A percentile compares a stretch with the other conserved stretches of the same genome.
Conservation (phyloP, 2,113 vertebrate species). For the Donacobius atricapilla region DNA sequence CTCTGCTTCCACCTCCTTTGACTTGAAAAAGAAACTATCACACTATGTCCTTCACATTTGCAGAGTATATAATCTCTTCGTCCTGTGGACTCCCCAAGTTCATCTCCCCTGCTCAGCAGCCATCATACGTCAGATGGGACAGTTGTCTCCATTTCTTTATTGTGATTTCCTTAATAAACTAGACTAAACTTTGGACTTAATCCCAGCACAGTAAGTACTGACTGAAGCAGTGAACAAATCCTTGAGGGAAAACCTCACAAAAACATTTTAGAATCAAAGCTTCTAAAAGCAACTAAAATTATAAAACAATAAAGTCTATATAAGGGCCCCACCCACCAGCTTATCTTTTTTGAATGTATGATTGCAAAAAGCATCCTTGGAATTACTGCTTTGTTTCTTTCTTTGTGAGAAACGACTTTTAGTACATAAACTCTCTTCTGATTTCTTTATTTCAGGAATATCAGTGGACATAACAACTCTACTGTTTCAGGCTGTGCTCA, state of each 20-base stretch:
- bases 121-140: background rate
- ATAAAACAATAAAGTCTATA: background rate
- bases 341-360: background rate
- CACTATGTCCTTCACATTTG: rapidly evolving
- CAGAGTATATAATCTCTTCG: background rate
- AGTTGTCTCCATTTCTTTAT: background rate
- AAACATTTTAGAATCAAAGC: background rate
- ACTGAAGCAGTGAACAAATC: background rate
- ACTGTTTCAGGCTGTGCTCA: background rate
- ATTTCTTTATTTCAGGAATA: background rate
- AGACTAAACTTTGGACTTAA: background rate
- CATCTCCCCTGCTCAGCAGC: background rate
- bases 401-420: background rate
- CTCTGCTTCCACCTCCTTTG: background rate
- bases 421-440: background rate
- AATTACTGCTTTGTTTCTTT: background rate
- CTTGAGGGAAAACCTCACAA: background rate
- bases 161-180: background rate
- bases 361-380: background rate
- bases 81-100: background rate
- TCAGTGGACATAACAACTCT: background rate
- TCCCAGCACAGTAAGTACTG: background rate
- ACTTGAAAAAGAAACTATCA: background rate
- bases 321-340: background rate
- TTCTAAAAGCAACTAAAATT: background rate